Base-by-base conservation (phyloP, 2,113 vertebrate genomes). In the Heptranchias perlo region DNA sequence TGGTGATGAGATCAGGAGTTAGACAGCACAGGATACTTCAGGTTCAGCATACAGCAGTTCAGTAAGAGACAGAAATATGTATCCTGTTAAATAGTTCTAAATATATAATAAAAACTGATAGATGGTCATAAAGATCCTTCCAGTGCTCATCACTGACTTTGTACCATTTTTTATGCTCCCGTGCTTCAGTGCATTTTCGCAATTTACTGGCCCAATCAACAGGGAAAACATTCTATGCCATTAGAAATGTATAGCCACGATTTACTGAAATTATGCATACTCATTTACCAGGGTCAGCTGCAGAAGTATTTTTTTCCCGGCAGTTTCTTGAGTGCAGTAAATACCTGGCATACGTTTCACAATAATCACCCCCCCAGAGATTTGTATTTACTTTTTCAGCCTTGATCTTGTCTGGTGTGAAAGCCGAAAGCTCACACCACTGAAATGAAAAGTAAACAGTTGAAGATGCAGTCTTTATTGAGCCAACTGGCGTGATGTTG, bases 21-120 rank as follows among this genome's bases (percentile, higher is more conserved):
- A 3, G 11, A n/a, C 18, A 93, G 39, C 23, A 28, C 0, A 13
- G 39, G 21, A 47, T 23, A 4, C 35, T 91, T 28, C 49, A 54
- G 11, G 49, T 91, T 91, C 87, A 91, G 52, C 28, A 31, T 2
- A 31, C 49, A 58, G n/a, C 61, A 44, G 64, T 65, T 54, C 49
- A 54, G 49, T 64, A 44, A 64, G 3, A 44, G 3, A 10, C 62
- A 10, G 21, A 67, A 1, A 67, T 13, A 31, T 31, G 0, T 54
- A 95, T 67, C 93, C n/a, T 25, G 14, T 44, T 69, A 39, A 94
- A 67, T 94, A 44, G 35, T 94, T 94, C 64, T 94, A 16, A 94
- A 13, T 67, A 3, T 76, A 39, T 78, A 8, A 73, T 11, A 1
- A n/a, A 91, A 91, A 91, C 35, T 91, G 54, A 91, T 4, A 58